Percentiles rank a stretch among this genome's conserved stretches.
Evolutionary conservation across 2,888 invertebrate species (phyloP).

Genomic region (Apamea sordens): DNA sequence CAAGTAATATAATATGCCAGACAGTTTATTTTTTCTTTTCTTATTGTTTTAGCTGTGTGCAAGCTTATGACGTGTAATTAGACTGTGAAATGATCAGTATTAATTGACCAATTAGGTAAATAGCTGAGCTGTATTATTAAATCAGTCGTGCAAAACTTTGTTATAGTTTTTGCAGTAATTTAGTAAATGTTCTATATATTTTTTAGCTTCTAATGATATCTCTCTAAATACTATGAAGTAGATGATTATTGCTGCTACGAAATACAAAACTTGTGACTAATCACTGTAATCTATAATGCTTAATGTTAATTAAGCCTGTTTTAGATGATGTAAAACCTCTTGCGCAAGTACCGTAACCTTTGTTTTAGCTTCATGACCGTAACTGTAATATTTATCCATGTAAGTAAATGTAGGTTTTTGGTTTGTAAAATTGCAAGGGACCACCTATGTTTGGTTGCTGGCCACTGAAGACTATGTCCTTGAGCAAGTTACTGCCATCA

Average conservation of each 20-base stretch:
- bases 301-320: background rate
- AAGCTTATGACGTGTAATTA: conserved; percentile 32
- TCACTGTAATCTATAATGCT: background rate
- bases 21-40: conserved; percentile 21
- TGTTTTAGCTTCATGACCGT: too few species aligned
- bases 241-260: conserved; percentile 7
- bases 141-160: conserved; percentile 44
- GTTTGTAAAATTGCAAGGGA: background rate
- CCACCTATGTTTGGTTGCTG: background rate
- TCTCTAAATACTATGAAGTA: conserved; percentile 14
- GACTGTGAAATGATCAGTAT: conserved; percentile 50
- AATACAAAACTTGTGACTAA: conserved; percentile 10
- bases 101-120: conserved; percentile 44
- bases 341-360: background rate
- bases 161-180: conserved; percentile 38
- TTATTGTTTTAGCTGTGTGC: conserved; percentile 21
- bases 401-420: background rate
- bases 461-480: background rate
- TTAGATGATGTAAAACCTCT: background rate
- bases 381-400: background rate
- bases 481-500: background rate
- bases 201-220: conserved; percentile 25
- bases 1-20: conserved; percentile 40
- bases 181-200: conserved; percentile 28
- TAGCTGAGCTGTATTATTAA: conserved; percentile 37